Base-by-base conservation (phyloP, 2,797 vertebrate genomes). In the Chelidonichthys spinosus region DNA sequence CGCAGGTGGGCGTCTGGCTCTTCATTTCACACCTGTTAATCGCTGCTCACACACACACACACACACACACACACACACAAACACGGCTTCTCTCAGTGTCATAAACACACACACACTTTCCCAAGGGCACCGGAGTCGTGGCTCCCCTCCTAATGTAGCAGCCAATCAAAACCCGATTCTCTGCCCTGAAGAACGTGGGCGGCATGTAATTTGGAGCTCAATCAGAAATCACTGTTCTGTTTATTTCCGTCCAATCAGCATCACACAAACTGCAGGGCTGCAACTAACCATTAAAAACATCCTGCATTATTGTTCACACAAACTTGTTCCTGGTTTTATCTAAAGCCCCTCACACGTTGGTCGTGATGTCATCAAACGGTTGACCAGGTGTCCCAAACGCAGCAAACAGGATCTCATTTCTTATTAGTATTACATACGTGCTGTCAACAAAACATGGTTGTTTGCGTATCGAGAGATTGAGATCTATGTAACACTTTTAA, bases 1-100 rank as follows among this genome's bases (percentile, higher is more conserved):
- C 71, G 44, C 86, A 85, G 88, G 88, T 87, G 82, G 73, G 53
- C 37, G 70, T 86, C 85, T 87, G 83, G 72, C 72, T 89, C 50
- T 82, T 91, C 82, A 90, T 92, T 91, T 91, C 87, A 92, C 84
- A 93, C 87, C 78, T 89, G 84, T 88, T 90, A 86, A 75, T 69
- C 32, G 46, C 76, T 58, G 68, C 35, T 58, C 74, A 76, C 68
- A 70, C 68, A 62, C 61, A 72, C 65, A 72, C 55, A 65, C 68
- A 64, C 13, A 18, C 11, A 58, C 55, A 39, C 36, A 14, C 39
- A 8, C 39, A 54, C 52, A 32, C 49, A 11, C 18, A 11, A 9
- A 5, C 18, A 32, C 49, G 2, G 11, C 33, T 14, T 53, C 56
- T 36, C 13, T 3, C 35, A 64, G 54, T 81, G 67, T 76, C 76